Percentiles rank a stretch among this genome's conserved stretches.
These are phyloP conservation scores for Thamnophis sirtalis DNA, from an alignment of 2,113 vertebrate species.

Conservation along the genomic window DNA sequence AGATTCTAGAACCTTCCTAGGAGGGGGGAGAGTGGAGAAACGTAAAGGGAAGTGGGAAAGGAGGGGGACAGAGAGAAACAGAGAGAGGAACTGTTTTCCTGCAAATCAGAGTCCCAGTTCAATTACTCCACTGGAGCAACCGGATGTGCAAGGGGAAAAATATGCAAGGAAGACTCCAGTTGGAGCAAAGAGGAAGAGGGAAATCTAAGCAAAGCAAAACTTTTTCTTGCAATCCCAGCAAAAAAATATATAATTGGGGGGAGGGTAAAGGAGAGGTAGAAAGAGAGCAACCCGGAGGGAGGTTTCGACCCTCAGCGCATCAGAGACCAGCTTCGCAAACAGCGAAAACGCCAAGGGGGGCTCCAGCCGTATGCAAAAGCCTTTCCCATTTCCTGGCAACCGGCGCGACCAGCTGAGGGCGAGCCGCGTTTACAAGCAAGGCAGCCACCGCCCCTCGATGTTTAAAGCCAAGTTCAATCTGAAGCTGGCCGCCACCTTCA, in stretches of 20 bases:
- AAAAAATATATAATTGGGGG: too few species aligned
- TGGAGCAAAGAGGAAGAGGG: not conserved
- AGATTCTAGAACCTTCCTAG: not conserved
- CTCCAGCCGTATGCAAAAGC: not conserved
- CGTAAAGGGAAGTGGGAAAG: not conserved
- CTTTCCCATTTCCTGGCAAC: not conserved
- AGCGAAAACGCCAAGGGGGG: not conserved
- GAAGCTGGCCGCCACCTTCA: not conserved
- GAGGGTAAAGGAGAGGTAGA: not conserved
- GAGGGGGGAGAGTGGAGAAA: not conserved
- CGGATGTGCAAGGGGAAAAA: not conserved
- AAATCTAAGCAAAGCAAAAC: not conserved
- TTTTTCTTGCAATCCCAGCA: not conserved
- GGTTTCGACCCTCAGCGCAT: not conserved
- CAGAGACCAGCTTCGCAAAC: too few species aligned
- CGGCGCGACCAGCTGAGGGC: not conserved
- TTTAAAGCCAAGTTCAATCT: not conserved
- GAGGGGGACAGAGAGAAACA: not conserved
- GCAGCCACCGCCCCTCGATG: not conserved
- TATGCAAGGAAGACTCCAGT: not conserved
- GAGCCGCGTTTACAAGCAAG: not conserved
- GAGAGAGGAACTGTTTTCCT: not conserved
- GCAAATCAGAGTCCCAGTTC: not conserved
- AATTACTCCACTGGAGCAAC: not conserved
- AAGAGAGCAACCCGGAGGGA: too few species aligned